Base-by-base conservation (phyloP, 53 echinoderm and acorn worm genomes). In the Hippasteria phrygiana region DNA sequence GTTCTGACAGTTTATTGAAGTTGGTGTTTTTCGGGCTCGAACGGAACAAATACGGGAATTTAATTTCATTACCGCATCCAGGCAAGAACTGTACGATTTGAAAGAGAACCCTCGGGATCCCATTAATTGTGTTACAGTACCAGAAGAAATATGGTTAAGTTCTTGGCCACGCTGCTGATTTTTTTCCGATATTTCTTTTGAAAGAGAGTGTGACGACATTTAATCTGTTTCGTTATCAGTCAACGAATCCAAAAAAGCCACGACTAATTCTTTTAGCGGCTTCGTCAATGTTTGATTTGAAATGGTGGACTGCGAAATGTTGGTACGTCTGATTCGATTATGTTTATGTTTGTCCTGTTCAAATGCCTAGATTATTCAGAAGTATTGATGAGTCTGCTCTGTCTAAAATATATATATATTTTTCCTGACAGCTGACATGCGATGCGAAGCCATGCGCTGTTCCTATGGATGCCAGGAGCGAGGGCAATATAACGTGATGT, bases 381-480 rank as follows among this genome's bases (percentile, higher is more conserved):
- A n/a, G n/a, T n/a, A n/a, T n/a, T n/a, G n/a, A n/a, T n/a, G 46
- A 45, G 46, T 5, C 11, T 45, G 11, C 11, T 45, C 5, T 11
- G 11, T 11, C 6, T 45, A 59, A 59, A 59, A 14, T 22, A 59
- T 35, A 1, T 8, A 4, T 42, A 4, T 43, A 10, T 42, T 43
- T 73, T 73, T 73, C 0, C 67, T 43, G 24, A 17, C 75, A 93
- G 93, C 83, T 36, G 93, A 93, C 78, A 83, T 75, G n/a, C 67
- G 93, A 14, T 93, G 93, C 35, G 83, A 73, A 10, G 62, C 88
- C n/a, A 20, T 74, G 42, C 91, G 88, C 12, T 96, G 96, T 87
- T 88, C 92, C 1, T 94, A 94, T 63, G 96, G 94, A 7, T 96
- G 96, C 31, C 71, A 73, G 50, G 75, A 92, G 9, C 45, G 88